A percentile compares a stretch with the other conserved stretches of the same genome.
Evolutionary conservation across 2,113 vertebrate species (phyloP).

Genomic region (Furnarius figulus): DNA sequence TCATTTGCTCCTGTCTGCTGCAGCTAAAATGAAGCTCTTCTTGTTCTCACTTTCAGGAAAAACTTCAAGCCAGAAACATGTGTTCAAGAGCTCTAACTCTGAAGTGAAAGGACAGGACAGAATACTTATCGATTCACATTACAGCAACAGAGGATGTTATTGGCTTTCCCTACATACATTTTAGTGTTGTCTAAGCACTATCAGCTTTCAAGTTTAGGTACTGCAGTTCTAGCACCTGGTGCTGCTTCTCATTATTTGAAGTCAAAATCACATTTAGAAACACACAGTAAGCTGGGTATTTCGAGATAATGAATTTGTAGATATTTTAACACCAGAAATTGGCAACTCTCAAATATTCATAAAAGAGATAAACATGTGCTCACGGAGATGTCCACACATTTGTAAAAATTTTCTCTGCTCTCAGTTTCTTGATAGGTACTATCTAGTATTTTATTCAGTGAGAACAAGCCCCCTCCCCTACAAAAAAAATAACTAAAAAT

Average conservation of each 20-base stretch:
- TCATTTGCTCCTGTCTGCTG: background rate
- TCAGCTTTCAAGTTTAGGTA: background rate
- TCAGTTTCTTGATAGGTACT: background rate
- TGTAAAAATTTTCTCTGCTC: background rate
- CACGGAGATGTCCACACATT: background rate
- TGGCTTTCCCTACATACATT: background rate
- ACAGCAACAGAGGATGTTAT: background rate
- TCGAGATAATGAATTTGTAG: background rate
- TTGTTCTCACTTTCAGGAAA: background rate
- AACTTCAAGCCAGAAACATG: background rate
- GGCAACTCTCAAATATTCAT: background rate
- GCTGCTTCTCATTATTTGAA: background rate
- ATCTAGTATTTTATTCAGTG: background rate
- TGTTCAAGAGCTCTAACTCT: background rate
- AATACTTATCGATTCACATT: background rate
- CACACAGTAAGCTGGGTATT: background rate
- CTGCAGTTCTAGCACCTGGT: background rate
- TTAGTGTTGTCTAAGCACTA: background rate
- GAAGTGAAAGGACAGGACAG: background rate
- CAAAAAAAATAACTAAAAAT: background rate
- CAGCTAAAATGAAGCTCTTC: background rate
- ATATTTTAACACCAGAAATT: background rate
- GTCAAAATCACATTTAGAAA: background rate
- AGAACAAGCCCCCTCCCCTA: background rate
- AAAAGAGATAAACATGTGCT: background rate